Evolutionary conservation across 2,113 vertebrate genomes (phyloP).

Genomic region (Dasyurus viverrinus): DNA sequence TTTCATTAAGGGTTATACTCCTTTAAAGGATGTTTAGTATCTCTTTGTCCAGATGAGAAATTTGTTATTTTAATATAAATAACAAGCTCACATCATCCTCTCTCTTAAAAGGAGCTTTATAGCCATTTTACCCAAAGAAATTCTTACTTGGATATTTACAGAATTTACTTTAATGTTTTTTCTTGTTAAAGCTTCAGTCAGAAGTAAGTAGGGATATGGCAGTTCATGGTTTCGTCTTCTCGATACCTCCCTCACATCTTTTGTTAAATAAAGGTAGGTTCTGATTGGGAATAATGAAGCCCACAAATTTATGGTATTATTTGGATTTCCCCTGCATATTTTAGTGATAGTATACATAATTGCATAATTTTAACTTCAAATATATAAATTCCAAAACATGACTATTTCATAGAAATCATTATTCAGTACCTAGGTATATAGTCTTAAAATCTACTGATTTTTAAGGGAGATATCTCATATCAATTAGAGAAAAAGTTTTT

Average conservation of each 20-base stretch:
- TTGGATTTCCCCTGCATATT: background rate
- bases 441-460: background rate
- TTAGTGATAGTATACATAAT: no score
- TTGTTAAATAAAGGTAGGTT: background rate
- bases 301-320: background rate
- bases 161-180: background rate
- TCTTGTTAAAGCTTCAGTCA: background rate
- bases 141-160: constrained; percentile 5
- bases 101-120: background rate
- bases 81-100: constrained; percentile 17
- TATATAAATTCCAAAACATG: background rate
- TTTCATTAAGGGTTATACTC: background rate
- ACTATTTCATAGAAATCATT: background rate
- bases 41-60: background rate
- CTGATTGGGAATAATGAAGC: background rate
- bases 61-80: background rate
- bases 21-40: background rate
- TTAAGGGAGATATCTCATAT: background rate
- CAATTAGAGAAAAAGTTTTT: background rate
- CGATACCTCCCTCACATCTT: background rate
- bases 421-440: background rate
- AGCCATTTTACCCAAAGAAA: background rate
- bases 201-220: background rate
- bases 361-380: background rate
- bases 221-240: background rate